Evolutionary conservation across 53 echinoderm and acorn worm species (phyloP), one percentile per base, ranked within the genome.

Genomic region (Paelopatides confundens): DNA sequence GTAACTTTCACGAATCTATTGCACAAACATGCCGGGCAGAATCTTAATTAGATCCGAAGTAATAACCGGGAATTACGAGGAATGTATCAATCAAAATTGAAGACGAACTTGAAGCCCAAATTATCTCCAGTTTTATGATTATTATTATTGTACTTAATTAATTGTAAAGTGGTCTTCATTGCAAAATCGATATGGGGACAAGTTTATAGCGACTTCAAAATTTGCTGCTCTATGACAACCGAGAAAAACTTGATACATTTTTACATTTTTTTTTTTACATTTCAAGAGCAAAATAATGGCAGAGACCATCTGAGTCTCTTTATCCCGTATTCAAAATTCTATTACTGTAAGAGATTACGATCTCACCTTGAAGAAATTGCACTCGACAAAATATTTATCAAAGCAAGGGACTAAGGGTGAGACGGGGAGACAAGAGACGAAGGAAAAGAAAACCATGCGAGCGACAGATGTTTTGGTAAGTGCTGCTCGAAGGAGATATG

Each of bases 361-460:
- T 71, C 71, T 71, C 71, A 71, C 71, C 71, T 71, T 71, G 71
- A 71, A 71, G 71, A 40, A 38, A 71, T 17, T 21, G 38, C 69
- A 69, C 35, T n/a, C 35, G 38, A 38, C 71, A 40, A 40, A 35
- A 23, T 18, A 2, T 69, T 31, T n/a, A 71, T 38, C 71, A 38
- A 71, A 46, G 38, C 71, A 71, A 29, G 68, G 40, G 71, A 23
- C 6, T n/a, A 58, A 58, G 58, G 58, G 58, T 58, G 24, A 24
- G 26, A 71, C 24, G 43, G 46, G 71, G 34, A 71, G 39, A 39
- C 4, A 27, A 31, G 30, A 71, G 37, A 71, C 37, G 11, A 38
- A 38, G 21, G 47, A 71, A 15, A 71, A 34, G 38, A 34, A 71
- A 10, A 24, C 4, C 39, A 71, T 38, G 28, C 32, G 28, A 38